phyloP scores from a whole-genome alignment of 2,888 invertebrate genomes.

The Automeris io region DNA sequence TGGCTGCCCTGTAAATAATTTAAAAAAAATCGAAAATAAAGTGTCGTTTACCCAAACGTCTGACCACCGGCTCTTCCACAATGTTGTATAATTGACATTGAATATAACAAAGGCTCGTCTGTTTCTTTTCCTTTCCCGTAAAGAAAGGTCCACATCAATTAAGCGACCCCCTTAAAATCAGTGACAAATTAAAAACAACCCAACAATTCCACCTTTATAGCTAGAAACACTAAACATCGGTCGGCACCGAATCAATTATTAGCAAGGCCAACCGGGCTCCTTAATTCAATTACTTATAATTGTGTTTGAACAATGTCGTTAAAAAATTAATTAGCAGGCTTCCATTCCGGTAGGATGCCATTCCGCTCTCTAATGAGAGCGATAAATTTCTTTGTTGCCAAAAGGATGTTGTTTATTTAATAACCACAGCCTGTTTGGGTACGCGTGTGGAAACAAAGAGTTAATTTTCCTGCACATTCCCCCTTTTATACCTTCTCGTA shows the following conservation, averaged over 20 bases:
- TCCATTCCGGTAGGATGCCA: background rate
- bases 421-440: conserved; percentile 29
- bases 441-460: conserved; percentile 29
- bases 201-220: background rate
- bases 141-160: background rate
- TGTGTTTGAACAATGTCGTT: conserved; percentile 5
- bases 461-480: conserved; percentile 29
- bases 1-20: too few species aligned
- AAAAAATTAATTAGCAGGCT: conserved; percentile 8
- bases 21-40: too few species aligned
- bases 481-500: conserved; percentile 10
- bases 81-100: background rate
- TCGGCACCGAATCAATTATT: conserved; percentile 5
- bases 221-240: background rate
- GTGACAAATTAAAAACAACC: conserved; percentile 1
- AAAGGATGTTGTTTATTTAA: conserved; percentile 30
- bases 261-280: conserved; percentile 1
- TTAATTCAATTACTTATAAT: conserved; percentile 6
- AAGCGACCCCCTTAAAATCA: background rate
- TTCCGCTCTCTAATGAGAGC: conserved; percentile 22
- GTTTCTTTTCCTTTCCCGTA: too few species aligned
- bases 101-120: too few species aligned
- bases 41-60: too few species aligned
- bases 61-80: too few species aligned
- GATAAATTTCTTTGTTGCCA: conserved; percentile 27